These are phyloP conservation scores for Rhynchotus rufescens DNA, from an alignment of 2,797 vertebrate species.

Conservation along the genomic window DNA sequence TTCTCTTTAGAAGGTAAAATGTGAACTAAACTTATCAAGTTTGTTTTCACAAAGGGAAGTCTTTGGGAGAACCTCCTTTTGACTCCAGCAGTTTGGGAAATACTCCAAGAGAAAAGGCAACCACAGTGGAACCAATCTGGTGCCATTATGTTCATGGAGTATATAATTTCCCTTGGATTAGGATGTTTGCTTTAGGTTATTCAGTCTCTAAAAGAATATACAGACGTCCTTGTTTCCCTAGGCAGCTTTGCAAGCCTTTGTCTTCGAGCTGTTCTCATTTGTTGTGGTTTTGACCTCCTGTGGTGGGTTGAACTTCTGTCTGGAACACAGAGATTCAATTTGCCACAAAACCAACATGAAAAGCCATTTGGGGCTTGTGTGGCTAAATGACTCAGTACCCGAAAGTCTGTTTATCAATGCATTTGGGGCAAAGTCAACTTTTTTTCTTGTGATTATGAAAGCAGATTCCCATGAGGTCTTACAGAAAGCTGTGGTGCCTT, in stretches of 20 bases:
- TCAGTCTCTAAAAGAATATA: not conserved
- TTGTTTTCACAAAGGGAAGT: not conserved
- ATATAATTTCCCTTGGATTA: not conserved
- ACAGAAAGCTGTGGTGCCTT: not conserved
- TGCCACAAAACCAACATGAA: not conserved
- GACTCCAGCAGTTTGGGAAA: not conserved
- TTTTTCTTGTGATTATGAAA: not conserved
- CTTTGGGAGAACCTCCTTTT: not conserved
- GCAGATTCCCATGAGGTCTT: not conserved
- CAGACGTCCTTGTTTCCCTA: rapidly evolving
- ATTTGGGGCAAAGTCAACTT: not conserved
- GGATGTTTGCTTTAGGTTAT: not conserved
- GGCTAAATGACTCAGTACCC: not conserved
- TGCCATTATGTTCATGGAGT: not conserved
- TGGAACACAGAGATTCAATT: not conserved
- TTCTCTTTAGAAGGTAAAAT: not conserved
- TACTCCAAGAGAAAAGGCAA: not conserved
- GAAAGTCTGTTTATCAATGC: not conserved
- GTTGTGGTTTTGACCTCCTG: conserved; percentile 17
- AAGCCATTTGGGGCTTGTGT: not conserved
- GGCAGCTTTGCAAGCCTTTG: not conserved
- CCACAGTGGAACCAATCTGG: not conserved
- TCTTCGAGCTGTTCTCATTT: not conserved
- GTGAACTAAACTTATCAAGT: not conserved
- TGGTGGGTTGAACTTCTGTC: not conserved